phyloP scores from a whole-genome alignment of 2,888 invertebrate genomes.

The Busseola fusca region DNA sequence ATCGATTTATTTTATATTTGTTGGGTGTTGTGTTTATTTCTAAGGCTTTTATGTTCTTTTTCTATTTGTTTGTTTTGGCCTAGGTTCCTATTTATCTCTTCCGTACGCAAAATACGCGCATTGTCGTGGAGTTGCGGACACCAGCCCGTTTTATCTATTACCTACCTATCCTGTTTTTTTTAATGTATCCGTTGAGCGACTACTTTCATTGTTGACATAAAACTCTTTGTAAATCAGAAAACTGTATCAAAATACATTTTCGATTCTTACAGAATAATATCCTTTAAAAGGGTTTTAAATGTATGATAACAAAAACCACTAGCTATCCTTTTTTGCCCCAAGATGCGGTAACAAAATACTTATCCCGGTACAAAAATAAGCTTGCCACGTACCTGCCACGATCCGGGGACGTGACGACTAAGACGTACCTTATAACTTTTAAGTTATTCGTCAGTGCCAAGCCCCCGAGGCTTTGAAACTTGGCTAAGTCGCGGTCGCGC shows the following conservation, averaged over 20 bases:
- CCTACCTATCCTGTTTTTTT: no score
- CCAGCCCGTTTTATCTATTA: no score
- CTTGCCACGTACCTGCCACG: constrained; percentile 65
- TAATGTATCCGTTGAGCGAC: neutral
- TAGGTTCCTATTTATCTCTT: neutral
- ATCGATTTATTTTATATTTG: constrained; percentile 40
- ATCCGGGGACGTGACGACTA: constrained; percentile 64
- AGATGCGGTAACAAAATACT: constrained; percentile 55
- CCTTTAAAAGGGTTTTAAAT: neutral
- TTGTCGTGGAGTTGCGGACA: no score
- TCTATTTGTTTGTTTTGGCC: neutral
- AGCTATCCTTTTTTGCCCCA: constrained; percentile 17
- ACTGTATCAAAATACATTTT: neutral
- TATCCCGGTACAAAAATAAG: constrained; percentile 65
- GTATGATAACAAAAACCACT: constrained; percentile 25
- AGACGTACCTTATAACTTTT: constrained; percentile 67
- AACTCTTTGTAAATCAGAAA: neutral
- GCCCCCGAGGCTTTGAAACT: constrained; percentile 66
- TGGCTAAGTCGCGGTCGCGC: constrained; percentile 70
- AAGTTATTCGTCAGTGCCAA: constrained; percentile 71
- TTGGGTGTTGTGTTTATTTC: constrained; percentile 10
- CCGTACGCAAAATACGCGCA: no score
- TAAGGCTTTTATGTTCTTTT: constrained; percentile 1
- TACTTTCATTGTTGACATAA: neutral
- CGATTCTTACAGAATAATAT: neutral